A percentile compares a stretch with the other conserved stretches of the same genome.
These are phyloP conservation scores for Gonioctena quinquepunctata DNA, from an alignment of 1,140 invertebrate genomes.

Conservation along the genomic window DNA sequence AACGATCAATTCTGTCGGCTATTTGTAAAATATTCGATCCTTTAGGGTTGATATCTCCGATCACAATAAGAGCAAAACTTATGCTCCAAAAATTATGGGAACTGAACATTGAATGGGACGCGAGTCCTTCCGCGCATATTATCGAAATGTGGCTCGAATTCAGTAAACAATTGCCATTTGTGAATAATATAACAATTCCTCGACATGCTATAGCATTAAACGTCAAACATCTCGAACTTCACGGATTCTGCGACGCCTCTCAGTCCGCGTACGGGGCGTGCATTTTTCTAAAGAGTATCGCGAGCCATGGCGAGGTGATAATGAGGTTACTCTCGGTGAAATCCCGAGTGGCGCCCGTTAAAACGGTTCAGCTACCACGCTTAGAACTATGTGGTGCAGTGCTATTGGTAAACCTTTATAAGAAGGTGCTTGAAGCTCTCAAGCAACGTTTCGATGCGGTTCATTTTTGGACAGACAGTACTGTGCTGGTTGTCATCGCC, in stretches of 20 bases:
- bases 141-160: background rate
- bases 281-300: conserved; percentile 3
- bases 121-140: background rate
- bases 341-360: conserved; percentile 19
- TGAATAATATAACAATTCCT: conserved; percentile 5
- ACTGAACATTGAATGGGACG: conserved; percentile 2
- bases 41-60: conserved; percentile 12
- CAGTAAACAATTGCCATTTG: background rate
- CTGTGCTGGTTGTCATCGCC: too few species aligned
- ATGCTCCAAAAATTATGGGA: conserved; percentile 6
- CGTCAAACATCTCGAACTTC: background rate
- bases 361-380: conserved; percentile 9
- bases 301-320: background rate
- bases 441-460: background rate
- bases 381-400: conserved; percentile 19
- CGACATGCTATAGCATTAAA: background rate
- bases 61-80: background rate
- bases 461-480: conserved; percentile 25
- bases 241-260: conserved; percentile 13
- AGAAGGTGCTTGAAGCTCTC: background rate
- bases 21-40: too few species aligned
- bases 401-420: conserved; percentile 2
- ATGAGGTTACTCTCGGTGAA: conserved; percentile 9
- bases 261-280: conserved; percentile 9
- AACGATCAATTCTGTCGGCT: too few species aligned